Percentiles rank a stretch among this genome's conserved stretches.
These are phyloP conservation scores for Lophochroa leadbeateri DNA, from an alignment of 2,113 vertebrate species.

Conservation along the genomic window DNA sequence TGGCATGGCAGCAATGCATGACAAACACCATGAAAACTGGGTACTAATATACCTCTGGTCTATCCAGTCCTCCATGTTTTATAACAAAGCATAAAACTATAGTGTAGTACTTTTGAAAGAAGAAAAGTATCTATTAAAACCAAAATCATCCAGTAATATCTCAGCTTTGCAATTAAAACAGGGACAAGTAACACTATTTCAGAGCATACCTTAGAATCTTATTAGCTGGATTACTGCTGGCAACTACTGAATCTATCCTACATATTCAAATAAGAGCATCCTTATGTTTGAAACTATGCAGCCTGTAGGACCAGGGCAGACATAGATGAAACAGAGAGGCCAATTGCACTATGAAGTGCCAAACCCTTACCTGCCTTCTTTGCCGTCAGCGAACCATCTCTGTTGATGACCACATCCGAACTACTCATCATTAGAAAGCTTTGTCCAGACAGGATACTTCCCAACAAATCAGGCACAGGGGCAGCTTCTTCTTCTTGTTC, in stretches of 20 bases:
- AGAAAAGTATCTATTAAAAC: background rate
- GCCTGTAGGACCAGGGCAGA: background rate
- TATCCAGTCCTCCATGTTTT: background rate
- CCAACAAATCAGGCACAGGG: slow-evolving; percentile 90
- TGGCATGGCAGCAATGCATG: background rate
- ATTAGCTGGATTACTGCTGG: background rate
- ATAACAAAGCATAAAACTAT: background rate
- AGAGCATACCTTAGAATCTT: background rate
- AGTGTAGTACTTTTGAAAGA: background rate
- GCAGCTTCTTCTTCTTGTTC: slow-evolving; percentile 76
- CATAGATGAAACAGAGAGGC: background rate
- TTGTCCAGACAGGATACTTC: slow-evolving; percentile 92
- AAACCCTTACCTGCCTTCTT: slow-evolving; percentile 78
- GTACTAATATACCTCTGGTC: background rate
- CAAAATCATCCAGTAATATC: background rate
- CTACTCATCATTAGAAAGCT: slow-evolving; percentile 93
- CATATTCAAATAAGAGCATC: background rate
- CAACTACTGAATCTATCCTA: background rate
- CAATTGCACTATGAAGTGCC: background rate
- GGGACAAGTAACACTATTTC: background rate
- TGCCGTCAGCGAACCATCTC: slow-evolving; percentile 90
- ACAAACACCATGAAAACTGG: background rate
- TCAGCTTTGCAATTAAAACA: background rate
- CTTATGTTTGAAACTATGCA: background rate
- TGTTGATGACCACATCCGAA: slow-evolving; percentile 89